Evolutionary conservation across 2,797 vertebrate genomes (phyloP), one percentile per base, ranked within the genome.

Genomic region (Malacoraja senta): DNA sequence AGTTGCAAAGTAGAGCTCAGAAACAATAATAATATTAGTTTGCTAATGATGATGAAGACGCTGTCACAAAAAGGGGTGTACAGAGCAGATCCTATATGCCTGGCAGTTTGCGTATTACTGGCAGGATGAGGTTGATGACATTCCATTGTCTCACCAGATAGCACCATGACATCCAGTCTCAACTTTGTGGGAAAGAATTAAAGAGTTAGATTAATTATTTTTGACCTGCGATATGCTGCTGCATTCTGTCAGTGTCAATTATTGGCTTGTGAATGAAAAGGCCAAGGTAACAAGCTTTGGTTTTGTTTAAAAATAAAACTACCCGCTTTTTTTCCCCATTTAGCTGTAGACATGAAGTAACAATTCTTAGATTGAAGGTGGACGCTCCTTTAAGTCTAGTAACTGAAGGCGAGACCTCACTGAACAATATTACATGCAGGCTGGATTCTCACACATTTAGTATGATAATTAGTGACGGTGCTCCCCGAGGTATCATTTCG

Each of bases 161-260:
- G 35, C 68, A 72, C 90, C 65, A 44, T 91, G 90, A 92, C 90
- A 74, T 53, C 90, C 90, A 44, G 90, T 76, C 71, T 53, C 90
- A 92, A 92, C 90, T 92, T 92, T 92, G 68, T 53, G 90, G 72
- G 90, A 92, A 92, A 76, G 90, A 74, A 92, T 92, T 92, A 74
- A 76, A 53, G 71, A 92, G 90, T 58, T 53, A 92, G 90, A 92
- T 92, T 92, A 74, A 92, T 92, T 92, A 44, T 74, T 76, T 76
- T 19, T 74, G 90, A 92, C 71, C 71, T 92, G 44, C 90, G 53
- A 92, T 26, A 76, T 71, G 76, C 90, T 53, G 90, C 53, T 91
- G 90, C 35, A 29, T 91, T 91, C 65, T 91, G 90, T 91, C 86
- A 71, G 24, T 74, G 71, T 92, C 90, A 58, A 71, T 92, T 72